Percentiles rank a stretch among this genome's conserved stretches.
Evolutionary conservation across 1,140 invertebrate species (phyloP).

Genomic region (Drosophila pectinifera): DNA sequence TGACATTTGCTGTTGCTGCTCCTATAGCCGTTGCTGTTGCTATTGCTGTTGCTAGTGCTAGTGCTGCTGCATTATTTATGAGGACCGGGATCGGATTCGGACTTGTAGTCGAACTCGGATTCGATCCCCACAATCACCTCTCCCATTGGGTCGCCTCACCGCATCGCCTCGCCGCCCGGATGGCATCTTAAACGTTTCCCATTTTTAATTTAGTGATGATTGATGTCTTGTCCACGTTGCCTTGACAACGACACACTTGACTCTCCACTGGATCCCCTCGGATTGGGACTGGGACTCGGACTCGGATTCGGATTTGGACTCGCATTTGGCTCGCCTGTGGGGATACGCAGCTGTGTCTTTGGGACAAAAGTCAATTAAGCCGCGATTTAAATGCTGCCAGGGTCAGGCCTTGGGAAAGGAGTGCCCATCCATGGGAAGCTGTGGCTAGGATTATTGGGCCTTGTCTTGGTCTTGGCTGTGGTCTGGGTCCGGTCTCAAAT

Average conservation of each 20-base stretch:
- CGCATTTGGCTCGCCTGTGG: slow-evolving; percentile 58
- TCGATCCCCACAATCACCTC: slow-evolving; percentile 59
- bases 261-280: slow-evolving; percentile 32
- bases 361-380: slow-evolving; percentile 78
- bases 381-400: slow-evolving; percentile 78
- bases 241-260: slow-evolving; percentile 77
- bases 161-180: slow-evolving; percentile 34
- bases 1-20: slow-evolving; percentile 65
- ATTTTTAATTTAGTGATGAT: slow-evolving; percentile 83
- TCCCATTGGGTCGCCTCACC: slow-evolving; percentile 16
- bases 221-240: slow-evolving; percentile 78
- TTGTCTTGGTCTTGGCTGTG: slow-evolving; percentile 3
- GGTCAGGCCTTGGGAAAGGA: slow-evolving; percentile 70
- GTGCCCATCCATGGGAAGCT: slow-evolving; percentile 52
- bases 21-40: slow-evolving; percentile 24
- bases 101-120: slow-evolving; percentile 18
- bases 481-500: slow-evolving; percentile 24
- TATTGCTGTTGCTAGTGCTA: slow-evolving; percentile 20
- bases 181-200: slow-evolving; percentile 78
- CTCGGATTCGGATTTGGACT: slow-evolving; percentile 39
- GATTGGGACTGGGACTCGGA: slow-evolving; percentile 4
- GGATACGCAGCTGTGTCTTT: slow-evolving; percentile 62
- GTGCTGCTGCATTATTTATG: slow-evolving; percentile 77
- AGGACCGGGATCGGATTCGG: slow-evolving; percentile 40
- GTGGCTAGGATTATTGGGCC: slow-evolving; percentile 15